Conservation (phyloP, 2,113 vertebrate genomes). For the Cepphus grylle region DNA sequence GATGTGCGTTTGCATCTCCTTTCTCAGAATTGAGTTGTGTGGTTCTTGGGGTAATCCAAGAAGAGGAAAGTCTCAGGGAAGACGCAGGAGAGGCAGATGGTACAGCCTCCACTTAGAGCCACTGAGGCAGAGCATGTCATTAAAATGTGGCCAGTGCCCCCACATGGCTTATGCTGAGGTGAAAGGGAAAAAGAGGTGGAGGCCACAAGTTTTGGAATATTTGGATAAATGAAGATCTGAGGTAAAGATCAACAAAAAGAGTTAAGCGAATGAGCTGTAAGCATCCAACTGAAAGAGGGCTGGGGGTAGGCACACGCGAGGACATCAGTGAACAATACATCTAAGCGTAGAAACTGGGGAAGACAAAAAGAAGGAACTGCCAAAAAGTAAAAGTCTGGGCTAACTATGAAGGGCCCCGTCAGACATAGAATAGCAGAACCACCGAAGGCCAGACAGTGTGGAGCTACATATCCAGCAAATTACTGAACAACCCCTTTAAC, state of each 20-base stretch:
- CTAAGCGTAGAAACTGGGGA: neutral
- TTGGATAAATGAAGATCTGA: neutral
- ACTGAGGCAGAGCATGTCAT: neutral
- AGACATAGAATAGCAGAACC: neutral
- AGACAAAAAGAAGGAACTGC: neutral
- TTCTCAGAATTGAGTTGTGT: neutral
- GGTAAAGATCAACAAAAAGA: neutral
- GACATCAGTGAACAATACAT: neutral
- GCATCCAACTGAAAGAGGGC: neutral
- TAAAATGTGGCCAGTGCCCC: neutral
- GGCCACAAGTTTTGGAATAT: neutral
- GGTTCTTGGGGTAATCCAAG: neutral
- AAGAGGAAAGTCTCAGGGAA: neutral
- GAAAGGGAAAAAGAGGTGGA: neutral
- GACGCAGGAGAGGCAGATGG: neutral
- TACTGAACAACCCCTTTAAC: neutral
- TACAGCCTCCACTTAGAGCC: neutral
- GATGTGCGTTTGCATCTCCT: neutral
- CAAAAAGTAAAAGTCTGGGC: neutral
- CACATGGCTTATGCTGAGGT: neutral
- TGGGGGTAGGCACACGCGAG: neutral
- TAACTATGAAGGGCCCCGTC: neutral
- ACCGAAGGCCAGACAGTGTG: neutral
- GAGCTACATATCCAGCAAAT: neutral
- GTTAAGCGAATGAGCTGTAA: neutral